These are phyloP conservation scores for Colossoma macropomum DNA, from an alignment of 2,113 vertebrate genomes.

Conservation along the genomic window DNA sequence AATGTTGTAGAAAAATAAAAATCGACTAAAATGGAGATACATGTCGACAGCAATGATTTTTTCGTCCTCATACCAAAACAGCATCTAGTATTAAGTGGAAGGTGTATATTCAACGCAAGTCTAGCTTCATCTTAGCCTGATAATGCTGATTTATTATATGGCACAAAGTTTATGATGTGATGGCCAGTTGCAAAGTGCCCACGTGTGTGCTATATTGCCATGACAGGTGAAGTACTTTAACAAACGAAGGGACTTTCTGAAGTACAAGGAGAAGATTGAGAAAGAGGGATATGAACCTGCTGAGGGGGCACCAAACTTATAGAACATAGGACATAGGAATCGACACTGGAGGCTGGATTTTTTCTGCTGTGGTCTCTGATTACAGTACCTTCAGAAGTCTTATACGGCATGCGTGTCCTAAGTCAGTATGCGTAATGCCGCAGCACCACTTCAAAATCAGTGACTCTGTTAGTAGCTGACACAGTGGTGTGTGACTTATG, in stretches of 20 bases:
- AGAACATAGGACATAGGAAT: conserved; percentile 54
- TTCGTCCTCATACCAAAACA: too few relatives aligned
- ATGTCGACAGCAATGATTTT: too few relatives aligned
- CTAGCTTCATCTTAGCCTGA: too few relatives aligned
- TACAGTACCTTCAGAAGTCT: too few relatives aligned
- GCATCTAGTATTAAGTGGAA: too few relatives aligned
- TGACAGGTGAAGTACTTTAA: conserved; percentile 91
- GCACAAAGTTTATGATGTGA: not conserved
- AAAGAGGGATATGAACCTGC: conserved; percentile 79
- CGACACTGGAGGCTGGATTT: not conserved
- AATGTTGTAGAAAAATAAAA: too few relatives aligned
- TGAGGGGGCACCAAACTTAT: conserved; percentile 72
- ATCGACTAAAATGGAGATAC: too few relatives aligned
- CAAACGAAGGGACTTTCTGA: conserved; percentile 92
- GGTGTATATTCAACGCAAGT: too few relatives aligned
- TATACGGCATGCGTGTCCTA: too few relatives aligned
- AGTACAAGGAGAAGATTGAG: conserved; percentile 90
- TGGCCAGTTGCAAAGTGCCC: not conserved
- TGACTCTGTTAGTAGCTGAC: not conserved
- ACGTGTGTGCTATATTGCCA: not conserved
- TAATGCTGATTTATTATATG: not conserved
- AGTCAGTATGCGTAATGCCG: not conserved
- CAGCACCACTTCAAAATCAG: not conserved
- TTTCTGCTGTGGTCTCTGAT: not conserved
- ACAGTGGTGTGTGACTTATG: not conserved